phyloP scores from a whole-genome alignment of 2,113 vertebrate species.

The Geococcyx californianus region DNA sequence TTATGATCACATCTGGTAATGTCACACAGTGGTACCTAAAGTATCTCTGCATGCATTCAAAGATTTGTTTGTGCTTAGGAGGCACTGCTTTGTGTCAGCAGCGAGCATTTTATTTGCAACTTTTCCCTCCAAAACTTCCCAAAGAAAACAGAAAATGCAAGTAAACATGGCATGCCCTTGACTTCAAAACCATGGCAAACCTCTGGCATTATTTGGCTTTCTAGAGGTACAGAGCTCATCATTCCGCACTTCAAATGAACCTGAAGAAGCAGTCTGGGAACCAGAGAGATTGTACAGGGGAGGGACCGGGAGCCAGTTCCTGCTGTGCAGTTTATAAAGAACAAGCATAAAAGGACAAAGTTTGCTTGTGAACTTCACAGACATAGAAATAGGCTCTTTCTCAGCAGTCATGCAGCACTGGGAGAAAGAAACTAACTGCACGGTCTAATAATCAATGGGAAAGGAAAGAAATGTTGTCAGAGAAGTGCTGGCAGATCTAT shows the following conservation, averaged over 20 bases:
- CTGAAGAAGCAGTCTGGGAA: background rate
- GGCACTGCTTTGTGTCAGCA: background rate
- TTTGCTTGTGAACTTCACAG: background rate
- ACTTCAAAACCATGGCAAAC: background rate
- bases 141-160: background rate
- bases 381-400: background rate
- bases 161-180: background rate
- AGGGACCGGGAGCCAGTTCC: background rate
- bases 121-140: background rate
- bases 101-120: background rate
- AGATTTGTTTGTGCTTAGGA: background rate
- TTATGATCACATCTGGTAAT: background rate
- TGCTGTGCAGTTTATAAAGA: background rate
- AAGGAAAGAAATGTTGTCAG: background rate
- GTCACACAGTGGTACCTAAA: background rate
- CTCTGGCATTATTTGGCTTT: background rate
- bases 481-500: background rate
- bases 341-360: fast-evolving
- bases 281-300: background rate
- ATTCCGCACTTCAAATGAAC: background rate
- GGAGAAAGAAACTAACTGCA: background rate
- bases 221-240: background rate
- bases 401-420: background rate
- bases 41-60: fast-evolving
- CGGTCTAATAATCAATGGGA: background rate